These are phyloP conservation scores for Phenganax marumi DNA, from an alignment of 92 coral and sea anemone species.

Conservation along the genomic window DNA sequence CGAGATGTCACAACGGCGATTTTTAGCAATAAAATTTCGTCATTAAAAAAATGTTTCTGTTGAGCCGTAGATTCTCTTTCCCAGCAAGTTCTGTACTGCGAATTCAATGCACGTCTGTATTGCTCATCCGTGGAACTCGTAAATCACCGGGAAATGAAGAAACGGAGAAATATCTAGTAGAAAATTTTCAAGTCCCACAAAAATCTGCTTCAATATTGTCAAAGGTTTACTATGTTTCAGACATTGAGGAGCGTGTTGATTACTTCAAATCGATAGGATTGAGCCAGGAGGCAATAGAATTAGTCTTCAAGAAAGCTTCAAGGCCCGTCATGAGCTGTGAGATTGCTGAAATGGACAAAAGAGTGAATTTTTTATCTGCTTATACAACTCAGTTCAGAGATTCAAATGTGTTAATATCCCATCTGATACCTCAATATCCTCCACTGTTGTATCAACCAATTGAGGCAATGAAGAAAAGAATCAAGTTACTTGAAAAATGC, in stretches of 20 bases:
- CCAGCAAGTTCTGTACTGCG: conserved; percentile 5
- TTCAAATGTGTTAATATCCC: conserved; percentile 28
- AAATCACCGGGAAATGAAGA: conserved; percentile 6
- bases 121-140: conserved; percentile 24
- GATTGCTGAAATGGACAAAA: conserved; percentile 26
- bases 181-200: conserved; percentile 21
- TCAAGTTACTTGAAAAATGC: conserved; percentile 6
- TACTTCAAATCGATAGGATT: conserved; percentile 35
- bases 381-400: conserved; percentile 30
- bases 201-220: conserved; percentile 16
- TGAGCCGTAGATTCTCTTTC: not conserved
- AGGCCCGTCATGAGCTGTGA: conserved; percentile 29
- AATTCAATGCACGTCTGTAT: conserved; percentile 1
- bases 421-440: conserved; percentile 36
- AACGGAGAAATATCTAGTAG: not conserved
- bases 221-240: not conserved
- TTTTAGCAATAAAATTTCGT: not conserved
- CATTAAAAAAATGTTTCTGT: conserved; percentile 19
- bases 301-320: conserved; percentile 20
- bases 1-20: not conserved
- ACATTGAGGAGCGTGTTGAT: conserved; percentile 14
- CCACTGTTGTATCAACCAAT: conserved; percentile 6
- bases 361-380: conserved; percentile 16
- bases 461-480: conserved; percentile 23
- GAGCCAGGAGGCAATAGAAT: conserved; percentile 18